Percentiles rank a stretch among this genome's conserved stretches.
Evolutionary conservation across 2,797 vertebrate species (phyloP).

Genomic region (Vireo griseus): DNA sequence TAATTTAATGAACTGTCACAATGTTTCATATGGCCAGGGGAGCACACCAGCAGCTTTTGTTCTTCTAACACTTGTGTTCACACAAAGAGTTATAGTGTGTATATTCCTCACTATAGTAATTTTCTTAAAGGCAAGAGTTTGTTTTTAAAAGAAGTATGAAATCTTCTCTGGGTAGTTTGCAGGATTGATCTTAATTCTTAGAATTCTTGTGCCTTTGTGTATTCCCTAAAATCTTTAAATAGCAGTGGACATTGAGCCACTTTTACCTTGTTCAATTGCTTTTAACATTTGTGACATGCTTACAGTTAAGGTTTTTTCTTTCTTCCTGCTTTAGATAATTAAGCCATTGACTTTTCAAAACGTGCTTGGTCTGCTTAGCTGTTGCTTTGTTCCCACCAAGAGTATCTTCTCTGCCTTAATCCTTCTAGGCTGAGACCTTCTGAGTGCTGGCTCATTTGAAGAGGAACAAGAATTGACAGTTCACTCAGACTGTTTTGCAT

Average conservation of each 20-base stretch:
- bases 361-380: not conserved
- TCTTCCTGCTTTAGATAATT: not conserved
- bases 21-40: not conserved
- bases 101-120: not conserved
- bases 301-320: not conserved
- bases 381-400: not conserved
- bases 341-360: not conserved
- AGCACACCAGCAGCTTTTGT: not conserved
- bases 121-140: not conserved
- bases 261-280: not conserved
- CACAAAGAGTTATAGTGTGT: not conserved
- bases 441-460: not conserved
- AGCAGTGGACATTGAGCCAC: not conserved
- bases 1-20: not conserved
- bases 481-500: not conserved
- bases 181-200: not conserved
- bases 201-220: not conserved
- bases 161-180: not conserved
- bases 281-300: not conserved
- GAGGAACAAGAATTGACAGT: not conserved
- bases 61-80: not conserved
- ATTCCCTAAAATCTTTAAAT: not conserved
- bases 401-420: not conserved
- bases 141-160: not conserved
- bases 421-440: not conserved